phyloP scores from a whole-genome alignment of 2,888 invertebrate genomes.

The Campopleginae sp. region DNA sequence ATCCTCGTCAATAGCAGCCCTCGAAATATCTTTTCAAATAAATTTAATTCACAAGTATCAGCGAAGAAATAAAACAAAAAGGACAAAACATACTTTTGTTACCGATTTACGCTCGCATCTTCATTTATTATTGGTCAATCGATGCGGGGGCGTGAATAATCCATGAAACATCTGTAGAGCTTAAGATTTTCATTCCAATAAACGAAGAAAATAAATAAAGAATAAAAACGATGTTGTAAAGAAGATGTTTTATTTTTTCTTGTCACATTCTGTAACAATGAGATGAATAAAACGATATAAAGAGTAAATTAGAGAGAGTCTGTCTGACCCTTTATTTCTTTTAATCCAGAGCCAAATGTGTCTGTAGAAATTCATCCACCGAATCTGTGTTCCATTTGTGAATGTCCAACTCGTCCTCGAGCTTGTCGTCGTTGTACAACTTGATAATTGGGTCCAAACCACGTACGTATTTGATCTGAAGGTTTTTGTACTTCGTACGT shows the following conservation, averaged over 20 bases:
- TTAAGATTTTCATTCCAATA: constrained; percentile 75
- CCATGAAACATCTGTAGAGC: constrained; percentile 67
- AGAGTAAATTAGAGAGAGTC: not conserved
- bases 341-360: constrained; percentile 87
- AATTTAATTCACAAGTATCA: constrained; percentile 27
- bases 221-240: constrained; percentile 61
- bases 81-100: constrained; percentile 17
- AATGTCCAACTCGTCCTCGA: constrained; percentile 96
- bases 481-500: constrained; percentile 95
- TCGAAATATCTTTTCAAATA: constrained; percentile 1
- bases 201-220: constrained; percentile 15
- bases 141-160: constrained; percentile 22
- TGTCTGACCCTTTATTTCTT: not conserved
- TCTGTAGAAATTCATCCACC: constrained; percentile 97
- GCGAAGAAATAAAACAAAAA: not conserved
- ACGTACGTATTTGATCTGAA: constrained; percentile 96
- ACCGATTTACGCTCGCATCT: constrained; percentile 10
- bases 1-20: not conserved
- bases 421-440: constrained; percentile 93
- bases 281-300: constrained; percentile 47
- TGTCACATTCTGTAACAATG: constrained; percentile 61
- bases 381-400: constrained; percentile 99
- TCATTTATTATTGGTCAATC: constrained; percentile 22
- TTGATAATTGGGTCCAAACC: constrained; percentile 98
- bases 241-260: constrained; percentile 61